These are phyloP conservation scores for Colaptes auratus DNA, from an alignment of 2,113 vertebrate species.

Conservation along the genomic window DNA sequence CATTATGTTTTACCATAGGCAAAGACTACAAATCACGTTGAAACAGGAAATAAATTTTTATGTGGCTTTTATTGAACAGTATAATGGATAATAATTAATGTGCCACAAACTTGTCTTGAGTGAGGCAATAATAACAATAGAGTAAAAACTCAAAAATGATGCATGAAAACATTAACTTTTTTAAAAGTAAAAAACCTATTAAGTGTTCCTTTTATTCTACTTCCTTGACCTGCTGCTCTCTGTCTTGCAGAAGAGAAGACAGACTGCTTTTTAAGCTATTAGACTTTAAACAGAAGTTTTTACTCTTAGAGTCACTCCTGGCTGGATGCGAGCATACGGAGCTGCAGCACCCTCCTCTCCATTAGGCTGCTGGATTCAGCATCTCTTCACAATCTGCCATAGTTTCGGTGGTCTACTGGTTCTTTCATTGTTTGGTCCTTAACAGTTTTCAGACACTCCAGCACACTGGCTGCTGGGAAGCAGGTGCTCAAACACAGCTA, in stretches of 20 bases:
- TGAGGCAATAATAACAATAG: neutral
- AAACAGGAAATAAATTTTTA: slow-evolving; percentile 16
- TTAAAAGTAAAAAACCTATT: neutral
- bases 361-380: neutral
- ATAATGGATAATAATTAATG: slow-evolving; percentile 38
- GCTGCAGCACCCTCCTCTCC: fast-evolving
- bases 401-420: too few relatives aligned
- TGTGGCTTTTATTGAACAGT: neutral
- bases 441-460: neutral
- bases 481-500: fast-evolving
- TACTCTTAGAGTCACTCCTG: neutral
- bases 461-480: neutral
- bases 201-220: neutral
- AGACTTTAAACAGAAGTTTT: neutral
- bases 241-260: neutral
- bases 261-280: fast-evolving
- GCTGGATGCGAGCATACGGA: fast-evolving
- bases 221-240: neutral
- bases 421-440: neutral
- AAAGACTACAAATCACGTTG: neutral
- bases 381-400: neutral
- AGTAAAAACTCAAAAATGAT: neutral
- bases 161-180: neutral
- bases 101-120: slow-evolving; percentile 32
- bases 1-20: neutral